phyloP scores from a whole-genome alignment of 2,888 invertebrate genomes.

The Choreutis nemorana region DNA sequence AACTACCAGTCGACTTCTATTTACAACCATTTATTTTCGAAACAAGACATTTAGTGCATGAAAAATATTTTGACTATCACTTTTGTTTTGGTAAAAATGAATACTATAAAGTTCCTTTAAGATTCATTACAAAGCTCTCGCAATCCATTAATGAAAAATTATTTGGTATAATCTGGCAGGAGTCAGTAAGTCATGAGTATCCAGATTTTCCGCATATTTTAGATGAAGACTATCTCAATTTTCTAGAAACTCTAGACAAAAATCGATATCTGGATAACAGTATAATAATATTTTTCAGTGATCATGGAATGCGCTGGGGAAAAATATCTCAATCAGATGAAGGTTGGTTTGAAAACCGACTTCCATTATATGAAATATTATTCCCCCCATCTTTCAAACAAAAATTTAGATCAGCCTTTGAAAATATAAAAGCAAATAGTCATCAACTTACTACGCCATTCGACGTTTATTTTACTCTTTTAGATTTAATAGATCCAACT shows the following conservation, averaged over 20 bases:
- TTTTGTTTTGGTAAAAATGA: not conserved
- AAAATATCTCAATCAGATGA: constrained; percentile 75
- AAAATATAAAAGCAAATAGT: constrained; percentile 70
- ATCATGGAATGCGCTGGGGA: constrained; percentile 83
- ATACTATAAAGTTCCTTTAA: constrained; percentile 58
- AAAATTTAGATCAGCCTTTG: constrained; percentile 64
- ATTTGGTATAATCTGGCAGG: constrained; percentile 78
- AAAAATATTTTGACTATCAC: constrained; percentile 27
- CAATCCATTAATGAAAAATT: constrained; percentile 59
- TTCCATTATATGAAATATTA: constrained; percentile 69
- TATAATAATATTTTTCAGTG: constrained; percentile 74
- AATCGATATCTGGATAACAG: constrained; percentile 62
- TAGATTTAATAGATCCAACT: constrained; percentile 69
- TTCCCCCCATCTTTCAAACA: constrained; percentile 74
- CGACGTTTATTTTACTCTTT: constrained; percentile 80
- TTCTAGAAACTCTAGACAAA: constrained; percentile 32
- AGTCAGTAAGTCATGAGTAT: constrained; percentile 68
- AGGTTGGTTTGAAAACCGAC: constrained; percentile 77
- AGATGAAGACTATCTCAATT: not conserved
- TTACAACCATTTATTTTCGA: constrained; percentile 68
- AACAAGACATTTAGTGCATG: constrained; percentile 13
- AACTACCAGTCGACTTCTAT: constrained; percentile 78
- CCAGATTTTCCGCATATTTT: not conserved
- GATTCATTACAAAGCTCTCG: constrained; percentile 68
- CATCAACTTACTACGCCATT: constrained; percentile 74